phyloP scores from a whole-genome alignment of 2,888 invertebrate genomes.

The Campoplex capitator region DNA sequence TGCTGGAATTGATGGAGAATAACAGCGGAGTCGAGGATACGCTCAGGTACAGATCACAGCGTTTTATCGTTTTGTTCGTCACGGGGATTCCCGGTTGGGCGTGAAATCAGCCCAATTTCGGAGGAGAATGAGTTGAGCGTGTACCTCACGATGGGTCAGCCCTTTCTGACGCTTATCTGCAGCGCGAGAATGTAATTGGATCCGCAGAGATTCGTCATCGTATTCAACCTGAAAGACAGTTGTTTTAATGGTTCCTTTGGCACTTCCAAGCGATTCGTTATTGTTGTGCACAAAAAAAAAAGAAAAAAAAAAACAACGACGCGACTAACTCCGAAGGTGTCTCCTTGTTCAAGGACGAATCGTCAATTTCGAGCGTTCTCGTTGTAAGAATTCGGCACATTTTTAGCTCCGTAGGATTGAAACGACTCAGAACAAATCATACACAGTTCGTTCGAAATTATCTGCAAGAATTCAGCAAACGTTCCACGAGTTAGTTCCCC shows the following conservation, averaged over 20 bases:
- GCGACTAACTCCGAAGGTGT: neutral
- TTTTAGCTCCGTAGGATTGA: neutral
- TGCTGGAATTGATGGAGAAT: constrained; percentile 37
- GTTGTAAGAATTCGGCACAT: neutral
- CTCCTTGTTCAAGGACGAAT: constrained; percentile 15
- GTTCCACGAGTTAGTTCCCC: constrained; percentile 15
- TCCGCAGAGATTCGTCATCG: constrained; percentile 36
- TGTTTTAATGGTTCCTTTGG: constrained; percentile 11
- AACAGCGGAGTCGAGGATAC: neutral
- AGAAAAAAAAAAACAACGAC: neutral
- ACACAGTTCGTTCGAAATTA: constrained; percentile 26
- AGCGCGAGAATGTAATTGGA: constrained; percentile 13
- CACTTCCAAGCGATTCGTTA: neutral
- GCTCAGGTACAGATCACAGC: constrained; percentile 13
- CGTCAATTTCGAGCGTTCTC: constrained; percentile 8
- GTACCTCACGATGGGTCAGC: neutral
- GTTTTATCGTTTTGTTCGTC: constrained; percentile 29
- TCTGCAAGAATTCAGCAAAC: constrained; percentile 47
- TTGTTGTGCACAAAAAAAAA: neutral
- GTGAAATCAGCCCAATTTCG: constrained; percentile 55
- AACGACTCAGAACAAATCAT: neutral
- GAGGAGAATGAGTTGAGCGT: constrained; percentile 9
- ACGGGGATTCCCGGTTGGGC: constrained; percentile 31
- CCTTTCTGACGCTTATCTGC: constrained; percentile 4
- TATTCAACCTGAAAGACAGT: neutral